Conservation (phyloP, 2,888 invertebrate species). For the Cepaea hortensis region DNA sequence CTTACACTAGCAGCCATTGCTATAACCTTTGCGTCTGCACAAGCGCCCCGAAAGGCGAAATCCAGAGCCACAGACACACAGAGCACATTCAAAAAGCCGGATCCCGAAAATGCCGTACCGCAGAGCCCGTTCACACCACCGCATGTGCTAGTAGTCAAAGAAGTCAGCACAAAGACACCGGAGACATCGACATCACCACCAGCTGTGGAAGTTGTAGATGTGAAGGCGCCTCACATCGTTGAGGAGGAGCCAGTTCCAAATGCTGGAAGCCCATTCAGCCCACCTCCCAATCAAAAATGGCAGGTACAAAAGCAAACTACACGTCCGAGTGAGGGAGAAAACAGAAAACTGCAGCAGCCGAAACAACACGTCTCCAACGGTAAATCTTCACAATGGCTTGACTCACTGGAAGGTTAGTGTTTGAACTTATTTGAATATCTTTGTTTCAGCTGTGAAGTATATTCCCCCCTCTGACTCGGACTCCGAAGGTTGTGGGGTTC, state of each 20-base stretch:
- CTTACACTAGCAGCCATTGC: background rate
- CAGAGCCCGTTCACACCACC: slow-evolving; percentile 31
- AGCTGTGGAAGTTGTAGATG: no score
- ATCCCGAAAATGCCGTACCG: background rate
- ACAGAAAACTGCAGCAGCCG: background rate
- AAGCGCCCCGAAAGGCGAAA: background rate
- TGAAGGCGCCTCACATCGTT: background rate
- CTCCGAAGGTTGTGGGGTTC: no score
- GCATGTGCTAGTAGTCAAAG: background rate
- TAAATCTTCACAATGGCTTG: slow-evolving; percentile 12
- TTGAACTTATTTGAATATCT: background rate
- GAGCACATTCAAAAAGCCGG: background rate
- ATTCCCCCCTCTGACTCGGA: no score
- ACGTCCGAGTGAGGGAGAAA: background rate
- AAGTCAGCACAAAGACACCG: background rate
- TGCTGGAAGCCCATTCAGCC: slow-evolving; percentile 29
- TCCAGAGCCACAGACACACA: background rate
- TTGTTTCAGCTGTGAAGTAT: background rate
- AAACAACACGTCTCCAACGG: background rate
- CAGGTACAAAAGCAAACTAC: background rate
- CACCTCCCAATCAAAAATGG: slow-evolving; percentile 16
- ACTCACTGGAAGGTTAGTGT: slow-evolving; percentile 31
- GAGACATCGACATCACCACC: background rate
- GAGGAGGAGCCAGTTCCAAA: background rate
- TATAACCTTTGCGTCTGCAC: background rate